A percentile compares a stretch with the other conserved stretches of the same genome.
Conservation (phyloP, 1,140 invertebrate genomes). For the Psilanteris sp. region DNA sequence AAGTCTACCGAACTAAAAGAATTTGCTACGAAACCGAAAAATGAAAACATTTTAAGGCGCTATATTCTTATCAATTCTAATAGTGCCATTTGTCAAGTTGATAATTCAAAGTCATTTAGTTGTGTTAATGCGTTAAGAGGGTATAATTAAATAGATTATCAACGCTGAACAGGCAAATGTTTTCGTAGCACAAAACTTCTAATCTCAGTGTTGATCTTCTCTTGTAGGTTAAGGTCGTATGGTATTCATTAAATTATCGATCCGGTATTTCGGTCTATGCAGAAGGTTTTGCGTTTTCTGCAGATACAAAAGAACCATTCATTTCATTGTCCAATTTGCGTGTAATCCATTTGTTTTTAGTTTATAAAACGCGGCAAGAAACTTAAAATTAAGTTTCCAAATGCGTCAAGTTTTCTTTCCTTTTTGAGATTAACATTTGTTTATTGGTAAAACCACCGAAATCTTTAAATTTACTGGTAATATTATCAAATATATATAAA, state of each 20-base stretch:
- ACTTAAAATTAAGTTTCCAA: too few species aligned
- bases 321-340: conserved; percentile 22
- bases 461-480: too few species aligned
- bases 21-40: conserved; percentile 9
- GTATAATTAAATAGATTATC: conserved; percentile 54
- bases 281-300: not conserved
- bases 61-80: conserved; percentile 5
- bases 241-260: conserved; percentile 47
- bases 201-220: conserved; percentile 34
- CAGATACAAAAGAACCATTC: conserved; percentile 13
- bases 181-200: conserved; percentile 19
- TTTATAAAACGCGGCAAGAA: too few species aligned
- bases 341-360: too few species aligned
- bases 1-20: too few species aligned
- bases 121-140: conserved; percentile 16
- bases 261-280: conserved; percentile 16
- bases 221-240: conserved; percentile 49
- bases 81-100: conserved; percentile 3
- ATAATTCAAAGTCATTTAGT: conserved; percentile 19
- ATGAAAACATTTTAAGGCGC: conserved; percentile 7
- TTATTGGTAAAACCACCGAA: too few species aligned
- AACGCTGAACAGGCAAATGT: conserved; percentile 22
- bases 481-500: too few species aligned
- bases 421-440: too few species aligned
- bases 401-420: too few species aligned